Evolutionary conservation across 2,797 vertebrate species (phyloP).

Genomic region (Prunella strophiata): DNA sequence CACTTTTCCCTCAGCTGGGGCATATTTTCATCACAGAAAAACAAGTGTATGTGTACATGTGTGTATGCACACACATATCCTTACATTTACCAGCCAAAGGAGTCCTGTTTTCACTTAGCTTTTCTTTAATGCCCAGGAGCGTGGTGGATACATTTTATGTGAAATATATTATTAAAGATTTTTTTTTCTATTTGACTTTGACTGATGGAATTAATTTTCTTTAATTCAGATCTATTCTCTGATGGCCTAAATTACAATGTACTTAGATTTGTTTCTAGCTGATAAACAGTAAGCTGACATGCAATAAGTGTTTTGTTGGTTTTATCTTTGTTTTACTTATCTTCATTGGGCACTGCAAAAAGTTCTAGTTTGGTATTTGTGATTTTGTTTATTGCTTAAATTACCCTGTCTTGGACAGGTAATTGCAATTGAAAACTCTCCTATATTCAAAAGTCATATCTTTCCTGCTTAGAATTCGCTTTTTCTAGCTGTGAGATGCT

Average conservation of each 20-base stretch:
- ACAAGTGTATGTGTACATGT: neutral
- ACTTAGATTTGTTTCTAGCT: constrained; percentile 33
- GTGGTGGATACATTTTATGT: neutral
- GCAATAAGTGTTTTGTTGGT: neutral
- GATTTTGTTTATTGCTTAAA: constrained; percentile 15
- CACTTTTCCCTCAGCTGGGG: neutral
- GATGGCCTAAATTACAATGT: neutral
- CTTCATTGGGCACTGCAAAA: neutral
- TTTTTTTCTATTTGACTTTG: constrained; percentile 22
- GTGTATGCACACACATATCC: neutral
- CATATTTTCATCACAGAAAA: neutral
- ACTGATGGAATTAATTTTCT: constrained; percentile 55
- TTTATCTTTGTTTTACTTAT: constrained; percentile 41
- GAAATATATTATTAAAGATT: neutral
- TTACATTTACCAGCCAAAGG: neutral
- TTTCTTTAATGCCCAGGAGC: neutral
- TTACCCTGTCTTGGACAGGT: neutral
- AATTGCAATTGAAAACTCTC: neutral
- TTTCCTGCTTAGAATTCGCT: neutral
- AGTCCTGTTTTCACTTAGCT: neutral
- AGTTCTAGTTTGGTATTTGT: neutral
- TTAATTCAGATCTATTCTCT: constrained; percentile 31
- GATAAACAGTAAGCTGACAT: constrained; percentile 34
- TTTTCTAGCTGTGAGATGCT: neutral
- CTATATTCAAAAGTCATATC: neutral